phyloP scores from a whole-genome alignment of 2,888 invertebrate genomes.

The Nephrotoma guestfalica region DNA sequence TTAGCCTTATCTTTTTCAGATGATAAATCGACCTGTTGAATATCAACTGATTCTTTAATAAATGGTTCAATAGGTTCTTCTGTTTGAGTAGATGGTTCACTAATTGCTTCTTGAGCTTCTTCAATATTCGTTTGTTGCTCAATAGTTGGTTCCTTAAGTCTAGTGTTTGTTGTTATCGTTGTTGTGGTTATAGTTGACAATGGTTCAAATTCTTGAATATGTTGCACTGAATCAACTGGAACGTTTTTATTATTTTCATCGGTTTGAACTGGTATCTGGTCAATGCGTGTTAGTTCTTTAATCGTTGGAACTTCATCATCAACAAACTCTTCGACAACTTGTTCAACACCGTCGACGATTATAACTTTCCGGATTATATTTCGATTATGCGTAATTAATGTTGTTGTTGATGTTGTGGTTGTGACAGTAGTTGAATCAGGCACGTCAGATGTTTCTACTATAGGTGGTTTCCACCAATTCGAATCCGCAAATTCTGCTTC shows the following conservation, averaged over 20 bases:
- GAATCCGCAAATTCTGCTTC: no score
- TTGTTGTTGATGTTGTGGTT: slow-evolving; percentile 36
- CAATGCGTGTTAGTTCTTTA: not conserved
- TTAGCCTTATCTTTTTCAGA: not conserved
- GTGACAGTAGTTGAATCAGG: not conserved
- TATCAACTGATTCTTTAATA: not conserved
- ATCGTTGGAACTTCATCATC: slow-evolving; percentile 34
- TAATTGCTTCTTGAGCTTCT: not conserved
- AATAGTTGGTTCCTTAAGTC: slow-evolving; percentile 28
- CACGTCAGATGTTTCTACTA: no score
- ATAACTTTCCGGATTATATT: slow-evolving; percentile 62
- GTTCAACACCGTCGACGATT: slow-evolving; percentile 71
- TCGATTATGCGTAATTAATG: slow-evolving; percentile 56
- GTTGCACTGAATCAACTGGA: not conserved
- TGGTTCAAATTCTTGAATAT: not conserved
- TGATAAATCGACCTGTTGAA: not conserved
- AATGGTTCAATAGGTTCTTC: not conserved
- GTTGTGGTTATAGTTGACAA: not conserved
- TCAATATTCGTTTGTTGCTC: not conserved
- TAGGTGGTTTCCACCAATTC: no score
- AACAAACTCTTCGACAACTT: slow-evolving; percentile 65
- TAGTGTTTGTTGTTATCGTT: slow-evolving; percentile 47
- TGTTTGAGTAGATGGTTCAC: not conserved
- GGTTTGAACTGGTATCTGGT: not conserved
- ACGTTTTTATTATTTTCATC: not conserved